Base-by-base conservation (phyloP, 1,140 invertebrate species). In the Drosophila pseudoananassae region DNA sequence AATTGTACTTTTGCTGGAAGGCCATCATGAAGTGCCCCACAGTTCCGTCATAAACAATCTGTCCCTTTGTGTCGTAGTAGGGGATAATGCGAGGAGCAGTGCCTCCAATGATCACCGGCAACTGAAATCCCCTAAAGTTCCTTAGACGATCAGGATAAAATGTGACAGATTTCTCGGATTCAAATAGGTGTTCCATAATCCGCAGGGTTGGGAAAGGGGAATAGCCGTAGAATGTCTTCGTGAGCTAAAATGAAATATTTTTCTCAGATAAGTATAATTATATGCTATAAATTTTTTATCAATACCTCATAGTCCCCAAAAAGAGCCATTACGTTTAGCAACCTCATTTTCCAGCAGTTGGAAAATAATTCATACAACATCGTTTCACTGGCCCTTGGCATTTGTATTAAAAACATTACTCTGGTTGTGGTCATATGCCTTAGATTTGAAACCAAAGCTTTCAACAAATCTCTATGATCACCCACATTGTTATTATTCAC, bases 21-120 rank as follows among this genome's bases (percentile, higher is more conserved):
- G 43, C 77, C 1, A 38, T 45, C 50, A 91, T 76, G 14, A 90
- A 91, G 17, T 91, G 90, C 0, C 85, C 90, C 23, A 88, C 68
- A 0, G 74, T 76, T 12, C 90, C 90, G 14, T 72, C 70, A 9
- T 88, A 75, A 0, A 82, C 46, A 4, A 71, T 25, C 1, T 50
- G 15, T 2, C 79, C 82, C 14, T 49, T 54, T 1, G 47, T 53
- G 4, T 89, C 45, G 1, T 76, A 68, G 23, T 88, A 81, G 1
- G 75, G 61, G 4, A 91, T 88, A 1, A 91, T 64, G 1, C 85
- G 75, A 1, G 90, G 90, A 4, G 72, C 6, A 0, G 70, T 59
- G 0, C 90, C 90, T 2, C 85, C 90, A 25, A 90, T 45, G 5
- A 84, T 66, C n/a, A 77, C 51, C 3, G 63, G 31, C 10, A 91